phyloP scores from a whole-genome alignment of 2,888 invertebrate genomes.

The Antheraea yamamai region DNA sequence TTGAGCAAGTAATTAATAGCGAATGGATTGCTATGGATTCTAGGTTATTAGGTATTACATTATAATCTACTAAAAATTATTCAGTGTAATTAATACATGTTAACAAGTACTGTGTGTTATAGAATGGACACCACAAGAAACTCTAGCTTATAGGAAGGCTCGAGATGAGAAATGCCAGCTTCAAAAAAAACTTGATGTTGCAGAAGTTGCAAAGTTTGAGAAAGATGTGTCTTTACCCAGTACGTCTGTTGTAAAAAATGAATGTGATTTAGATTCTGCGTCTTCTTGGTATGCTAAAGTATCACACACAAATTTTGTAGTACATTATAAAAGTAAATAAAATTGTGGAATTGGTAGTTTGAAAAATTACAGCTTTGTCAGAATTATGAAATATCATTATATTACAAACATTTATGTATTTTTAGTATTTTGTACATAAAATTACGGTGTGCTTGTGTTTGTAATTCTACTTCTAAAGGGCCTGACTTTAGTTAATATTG shows the following conservation, averaged over 20 bases:
- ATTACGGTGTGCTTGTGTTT: too few relatives aligned
- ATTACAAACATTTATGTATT: too few relatives aligned
- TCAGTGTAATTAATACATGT: constrained; percentile 1
- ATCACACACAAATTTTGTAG: background rate
- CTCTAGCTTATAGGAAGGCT: constrained; percentile 64
- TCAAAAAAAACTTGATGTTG: constrained; percentile 43
- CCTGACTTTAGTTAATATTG: too few relatives aligned
- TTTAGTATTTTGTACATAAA: too few relatives aligned
- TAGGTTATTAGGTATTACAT: constrained; percentile 60
- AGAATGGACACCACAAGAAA: constrained; percentile 75
- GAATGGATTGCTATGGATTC: constrained; percentile 87
- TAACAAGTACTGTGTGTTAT: constrained; percentile 4
- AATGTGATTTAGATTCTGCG: constrained; percentile 47
- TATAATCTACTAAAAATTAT: constrained; percentile 5
- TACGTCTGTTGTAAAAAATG: constrained; percentile 50
- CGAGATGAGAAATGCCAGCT: constrained; percentile 56
- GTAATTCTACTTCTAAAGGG: too few relatives aligned
- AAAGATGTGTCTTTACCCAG: constrained; percentile 44
- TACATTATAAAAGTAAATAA: background rate
- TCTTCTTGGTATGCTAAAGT: constrained; percentile 48
- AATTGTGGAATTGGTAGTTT: background rate
- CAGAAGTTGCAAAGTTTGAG: constrained; percentile 34
- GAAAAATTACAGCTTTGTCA: too few relatives aligned
- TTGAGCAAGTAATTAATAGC: constrained; percentile 80
- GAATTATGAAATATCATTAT: too few relatives aligned